A percentile compares a stretch with the other conserved stretches of the same genome.
Conservation (phyloP, 2,888 invertebrate genomes). For the Acanthosoma haemorrhoidale region DNA sequence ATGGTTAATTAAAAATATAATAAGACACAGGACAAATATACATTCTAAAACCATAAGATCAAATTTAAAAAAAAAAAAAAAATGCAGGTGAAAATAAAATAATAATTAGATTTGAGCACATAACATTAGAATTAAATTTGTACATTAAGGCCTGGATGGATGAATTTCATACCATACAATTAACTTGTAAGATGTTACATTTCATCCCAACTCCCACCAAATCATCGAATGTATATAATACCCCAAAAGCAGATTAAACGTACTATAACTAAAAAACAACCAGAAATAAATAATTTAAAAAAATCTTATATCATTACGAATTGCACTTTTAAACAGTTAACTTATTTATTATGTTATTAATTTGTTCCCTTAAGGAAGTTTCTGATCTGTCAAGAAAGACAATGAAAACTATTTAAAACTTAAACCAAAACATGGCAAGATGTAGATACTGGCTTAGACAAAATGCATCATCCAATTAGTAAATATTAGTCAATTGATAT, state of each 20-base stretch:
- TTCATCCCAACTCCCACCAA: slow-evolving; percentile 8
- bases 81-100: slow-evolving; percentile 8
- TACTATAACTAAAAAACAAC: not conserved
- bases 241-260: not conserved
- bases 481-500: not conserved
- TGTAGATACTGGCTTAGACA: too few species aligned
- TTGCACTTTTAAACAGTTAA: slow-evolving; percentile 4
- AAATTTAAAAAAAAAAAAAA: slow-evolving; percentile 5
- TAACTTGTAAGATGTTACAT: not conserved
- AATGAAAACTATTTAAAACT: too few species aligned
- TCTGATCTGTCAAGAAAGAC: too few species aligned
- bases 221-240: not conserved
- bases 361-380: too few species aligned
- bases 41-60: not conserved
- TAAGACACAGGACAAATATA: not conserved
- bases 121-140: slow-evolving; percentile 23
- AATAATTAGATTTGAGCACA: slow-evolving; percentile 21
- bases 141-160: slow-evolving; percentile 26
- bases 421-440: too few species aligned
- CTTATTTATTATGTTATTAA: too few species aligned
- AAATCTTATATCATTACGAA: not conserved
- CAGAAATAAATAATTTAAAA: slow-evolving; percentile 4
- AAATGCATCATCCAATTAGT: not conserved
- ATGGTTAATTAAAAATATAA: slow-evolving; percentile 13
- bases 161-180: not conserved